Evolutionary conservation across 1,140 invertebrate species (phyloP).

Genomic region (Drosophila willistoni): DNA sequence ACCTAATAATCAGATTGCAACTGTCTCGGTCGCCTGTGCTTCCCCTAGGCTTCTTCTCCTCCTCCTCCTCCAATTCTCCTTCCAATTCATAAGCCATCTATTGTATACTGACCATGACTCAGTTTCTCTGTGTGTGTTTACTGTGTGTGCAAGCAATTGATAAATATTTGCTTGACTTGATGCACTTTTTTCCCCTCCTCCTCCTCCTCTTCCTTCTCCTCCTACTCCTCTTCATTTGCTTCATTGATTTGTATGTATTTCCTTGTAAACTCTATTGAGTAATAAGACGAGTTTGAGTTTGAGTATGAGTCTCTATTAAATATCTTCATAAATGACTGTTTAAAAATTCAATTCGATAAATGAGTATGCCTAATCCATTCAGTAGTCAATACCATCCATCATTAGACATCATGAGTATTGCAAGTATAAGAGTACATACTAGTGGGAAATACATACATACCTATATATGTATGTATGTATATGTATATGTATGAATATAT

Average conservation of each 20-base stretch:
- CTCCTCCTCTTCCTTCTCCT: neutral
- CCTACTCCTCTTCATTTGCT: neutral
- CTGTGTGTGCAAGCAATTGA: slow-evolving; percentile 57
- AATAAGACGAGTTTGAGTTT: slow-evolving; percentile 20
- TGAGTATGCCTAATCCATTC: neutral
- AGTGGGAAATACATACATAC: too few species aligned
- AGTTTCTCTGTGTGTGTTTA: slow-evolving; percentile 50
- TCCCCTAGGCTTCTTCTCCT: neutral
- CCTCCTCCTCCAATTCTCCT: neutral
- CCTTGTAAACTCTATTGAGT: slow-evolving; percentile 35
- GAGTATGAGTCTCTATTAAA: neutral
- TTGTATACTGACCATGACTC: slow-evolving; percentile 63
- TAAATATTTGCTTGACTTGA: slow-evolving; percentile 59
- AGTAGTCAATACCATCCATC: neutral
- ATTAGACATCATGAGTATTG: neutral
- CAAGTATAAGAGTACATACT: neutral
- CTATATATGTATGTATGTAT: too few species aligned
- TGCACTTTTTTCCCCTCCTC: slow-evolving; percentile 52
- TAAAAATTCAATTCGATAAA: neutral
- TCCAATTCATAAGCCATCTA: neutral
- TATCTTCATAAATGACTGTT: neutral
- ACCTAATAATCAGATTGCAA: neutral
- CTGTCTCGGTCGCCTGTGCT: neutral
- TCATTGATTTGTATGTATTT: slow-evolving; percentile 14
- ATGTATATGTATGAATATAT: too few species aligned